phyloP scores from a whole-genome alignment of 2,113 vertebrate genomes.

The Melanerpes formicivorus region DNA sequence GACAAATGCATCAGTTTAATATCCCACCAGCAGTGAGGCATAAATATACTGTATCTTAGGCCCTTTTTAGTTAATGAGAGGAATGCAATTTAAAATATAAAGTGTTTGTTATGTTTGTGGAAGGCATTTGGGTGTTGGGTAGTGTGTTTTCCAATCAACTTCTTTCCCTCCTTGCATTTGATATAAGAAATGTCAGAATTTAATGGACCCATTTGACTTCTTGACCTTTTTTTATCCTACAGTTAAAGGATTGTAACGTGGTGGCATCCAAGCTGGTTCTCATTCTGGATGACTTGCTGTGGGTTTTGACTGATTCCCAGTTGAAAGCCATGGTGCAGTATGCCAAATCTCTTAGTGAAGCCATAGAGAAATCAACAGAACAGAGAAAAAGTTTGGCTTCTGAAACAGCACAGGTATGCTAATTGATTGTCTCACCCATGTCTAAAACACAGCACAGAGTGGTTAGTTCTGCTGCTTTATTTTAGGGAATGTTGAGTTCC shows the following conservation, averaged over 20 bases:
- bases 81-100: background rate
- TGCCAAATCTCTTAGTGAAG: slow-evolving; percentile 97
- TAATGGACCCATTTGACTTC: background rate
- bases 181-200: background rate
- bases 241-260: slow-evolving; percentile 97
- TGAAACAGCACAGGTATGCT: slow-evolving; percentile 86
- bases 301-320: slow-evolving; percentile 98
- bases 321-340: slow-evolving; percentile 99
- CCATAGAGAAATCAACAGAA: slow-evolving; percentile 95
- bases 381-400: slow-evolving; percentile 96
- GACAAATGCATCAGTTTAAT: background rate
- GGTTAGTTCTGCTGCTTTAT: background rate
- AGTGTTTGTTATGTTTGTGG: background rate
- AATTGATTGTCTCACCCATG: background rate
- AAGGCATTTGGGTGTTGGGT: background rate
- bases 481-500: background rate
- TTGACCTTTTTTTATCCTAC: slow-evolving; percentile 11
- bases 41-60: background rate
- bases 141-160: background rate
- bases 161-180: background rate
- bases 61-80: background rate
- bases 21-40: background rate
- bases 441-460: background rate
- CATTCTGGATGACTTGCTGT: slow-evolving; percentile 94
- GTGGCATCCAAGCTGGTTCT: slow-evolving; percentile 95